phyloP scores from a whole-genome alignment of 2,113 vertebrate species.

The Lampris megalopsis region DNA sequence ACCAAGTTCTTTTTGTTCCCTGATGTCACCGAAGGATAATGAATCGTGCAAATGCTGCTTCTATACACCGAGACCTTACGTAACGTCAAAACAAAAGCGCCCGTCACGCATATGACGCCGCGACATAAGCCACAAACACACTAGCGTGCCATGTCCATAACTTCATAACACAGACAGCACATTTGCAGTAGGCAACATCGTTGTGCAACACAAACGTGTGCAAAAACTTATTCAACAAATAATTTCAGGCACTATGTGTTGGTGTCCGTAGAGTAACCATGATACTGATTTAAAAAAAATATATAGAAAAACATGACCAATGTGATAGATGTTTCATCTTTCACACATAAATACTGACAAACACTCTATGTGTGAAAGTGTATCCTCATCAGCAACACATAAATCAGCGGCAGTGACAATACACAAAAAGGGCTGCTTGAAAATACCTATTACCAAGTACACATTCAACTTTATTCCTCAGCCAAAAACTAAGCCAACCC shows the following conservation, averaged over 20 bases:
- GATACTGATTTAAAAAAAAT: neutral
- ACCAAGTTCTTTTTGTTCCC: slow-evolving; percentile 21
- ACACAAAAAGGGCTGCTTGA: no score
- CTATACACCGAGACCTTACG: slow-evolving; percentile 2
- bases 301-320: neutral
- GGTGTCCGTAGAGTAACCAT: neutral
- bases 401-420: no score
- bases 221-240: neutral
- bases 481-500: no score
- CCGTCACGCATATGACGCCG: neutral
- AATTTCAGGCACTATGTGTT: neutral
- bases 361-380: no score
- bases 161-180: no score
- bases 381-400: no score
- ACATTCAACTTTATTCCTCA: no score
- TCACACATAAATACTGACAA: no score
- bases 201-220: neutral
- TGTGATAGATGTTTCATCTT: no score
- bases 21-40: slow-evolving; percentile 3
- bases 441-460: no score
- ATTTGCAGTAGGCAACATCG: no score
- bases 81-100: slow-evolving; percentile 6
- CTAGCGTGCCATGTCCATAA: no score
- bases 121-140: neutral
- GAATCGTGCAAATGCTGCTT: slow-evolving; percentile 9